Evolutionary conservation across 1,140 invertebrate genomes (phyloP), one percentile per base, ranked within the genome.

Genomic region (Ptiloglossa arizonensis): DNA sequence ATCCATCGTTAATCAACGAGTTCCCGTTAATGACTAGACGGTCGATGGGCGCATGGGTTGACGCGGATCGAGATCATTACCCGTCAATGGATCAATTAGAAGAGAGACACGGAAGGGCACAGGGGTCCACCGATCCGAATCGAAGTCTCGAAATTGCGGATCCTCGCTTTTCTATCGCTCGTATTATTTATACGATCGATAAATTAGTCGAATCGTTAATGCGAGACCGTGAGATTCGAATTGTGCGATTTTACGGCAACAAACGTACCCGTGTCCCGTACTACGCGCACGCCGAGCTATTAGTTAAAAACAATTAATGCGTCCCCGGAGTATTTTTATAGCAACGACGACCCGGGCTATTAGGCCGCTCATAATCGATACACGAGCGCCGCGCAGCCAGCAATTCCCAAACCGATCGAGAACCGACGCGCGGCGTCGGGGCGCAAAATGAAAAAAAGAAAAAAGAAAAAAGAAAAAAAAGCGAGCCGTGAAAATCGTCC

Each of bases 241-340:
- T 22, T 22, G 38, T 8, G 5, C 57, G 46, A 64, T 63, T 72
- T n/a, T 54, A 19, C 67, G 69, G n/a, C 19, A 22, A 4, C 15
- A 8, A 19, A 2, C 29, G 38, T 48, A 50, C 13, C 56, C 69
- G 6, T 11, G 13, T 11, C 0, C 17, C 17, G 32, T 2, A 4
- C 15, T n/a, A n/a, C n/a, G n/a, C n/a, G n/a, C n/a, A n/a, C 22
- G 11, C 1, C 13, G 32, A 32, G 27, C 67, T 35, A 48, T 66
- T 60, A 27, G 52, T 74, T 74, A 67, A 79, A 79, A 79, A 74
- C 32, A 52, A 48, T 66, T 48, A 66, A 79, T 66, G 41, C 19
- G 41, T 41, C 69, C 54, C 56, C 5, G 24, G 75, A 35, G 59
- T 38, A 79, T 64, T 79, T 73, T 79, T 79, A 74, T 54, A 44